A percentile compares a stretch with the other conserved stretches of the same genome.
These are phyloP conservation scores for Orthosia incerta DNA, from an alignment of 2,888 invertebrate genomes.

Conservation along the genomic window DNA sequence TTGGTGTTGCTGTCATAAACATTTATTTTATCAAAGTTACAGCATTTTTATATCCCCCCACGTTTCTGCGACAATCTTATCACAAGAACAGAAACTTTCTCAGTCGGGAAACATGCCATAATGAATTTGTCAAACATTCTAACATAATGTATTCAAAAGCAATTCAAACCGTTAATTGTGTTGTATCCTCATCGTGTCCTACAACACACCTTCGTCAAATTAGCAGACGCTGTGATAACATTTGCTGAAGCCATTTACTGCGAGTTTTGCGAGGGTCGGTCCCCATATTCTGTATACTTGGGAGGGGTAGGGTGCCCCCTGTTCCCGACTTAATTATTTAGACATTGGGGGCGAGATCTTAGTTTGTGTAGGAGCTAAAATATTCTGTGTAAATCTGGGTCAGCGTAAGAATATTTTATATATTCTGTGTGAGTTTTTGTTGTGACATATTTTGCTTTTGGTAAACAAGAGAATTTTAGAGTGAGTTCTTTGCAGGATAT, in stretches of 20 bases:
- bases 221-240: constrained; percentile 77
- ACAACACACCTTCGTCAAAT: constrained; percentile 70
- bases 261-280: constrained; percentile 75
- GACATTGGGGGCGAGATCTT: constrained; percentile 46
- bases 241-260: constrained; percentile 77
- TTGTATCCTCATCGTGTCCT: constrained; percentile 40
- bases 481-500: neutral
- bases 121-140: constrained; percentile 46
- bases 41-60: neutral
- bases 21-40: neutral
- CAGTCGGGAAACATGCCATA: constrained; percentile 12
- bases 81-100: neutral
- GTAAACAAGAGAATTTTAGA: constrained; percentile 1
- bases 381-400: constrained; percentile 52
- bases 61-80: constrained; percentile 19
- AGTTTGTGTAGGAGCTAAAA: constrained; percentile 40
- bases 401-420: constrained; percentile 26
- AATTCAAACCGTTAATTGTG: constrained; percentile 42
- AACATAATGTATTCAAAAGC: constrained; percentile 23
- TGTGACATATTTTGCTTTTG: constrained; percentile 10
- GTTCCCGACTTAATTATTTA: constrained; percentile 57
- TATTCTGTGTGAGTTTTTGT: constrained; percentile 19
- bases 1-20: neutral
- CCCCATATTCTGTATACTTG: constrained; percentile 24
- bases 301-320: constrained; percentile 26